Evolutionary conservation across 2,113 vertebrate species (phyloP).

Genomic region (Dicrurus megarhynchus): DNA sequence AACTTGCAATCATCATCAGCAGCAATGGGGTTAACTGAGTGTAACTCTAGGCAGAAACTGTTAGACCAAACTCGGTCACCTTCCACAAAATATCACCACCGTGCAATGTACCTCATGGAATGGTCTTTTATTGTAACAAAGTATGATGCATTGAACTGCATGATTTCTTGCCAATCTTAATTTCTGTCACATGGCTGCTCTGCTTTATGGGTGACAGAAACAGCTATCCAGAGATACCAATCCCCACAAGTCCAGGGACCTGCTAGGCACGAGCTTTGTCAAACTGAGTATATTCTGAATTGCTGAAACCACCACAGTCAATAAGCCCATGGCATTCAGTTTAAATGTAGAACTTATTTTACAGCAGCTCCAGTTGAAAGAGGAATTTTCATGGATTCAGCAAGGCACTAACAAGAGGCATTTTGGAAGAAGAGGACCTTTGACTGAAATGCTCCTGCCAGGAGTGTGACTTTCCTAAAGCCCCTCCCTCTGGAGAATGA

Average conservation of each 20-base stretch:
- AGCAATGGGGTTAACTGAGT: neutral
- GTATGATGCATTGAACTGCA: neutral
- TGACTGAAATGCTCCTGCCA: neutral
- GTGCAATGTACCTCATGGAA: neutral
- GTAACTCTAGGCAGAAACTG: neutral
- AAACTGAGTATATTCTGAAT: neutral
- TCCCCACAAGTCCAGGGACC: neutral
- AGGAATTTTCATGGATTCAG: neutral
- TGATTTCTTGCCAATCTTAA: neutral
- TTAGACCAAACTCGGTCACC: neutral
- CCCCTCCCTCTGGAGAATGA: neutral
- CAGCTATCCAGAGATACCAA: neutral
- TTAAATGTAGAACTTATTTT: neutral
- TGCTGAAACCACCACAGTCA: neutral
- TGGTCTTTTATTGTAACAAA: neutral
- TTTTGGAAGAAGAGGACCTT: neutral
- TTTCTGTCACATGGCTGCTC: neutral
- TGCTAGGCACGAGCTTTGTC: neutral
- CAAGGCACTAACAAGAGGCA: neutral
- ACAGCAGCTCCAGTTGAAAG: neutral
- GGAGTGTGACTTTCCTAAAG: neutral
- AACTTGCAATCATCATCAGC: neutral
- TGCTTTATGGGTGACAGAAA: neutral
- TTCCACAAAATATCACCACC: neutral
- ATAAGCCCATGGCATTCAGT: neutral